A percentile compares a stretch with the other conserved stretches of the same genome.
Conservation (phyloP, 2,888 invertebrate genomes). For the Lordiphosa andalusiaca region DNA sequence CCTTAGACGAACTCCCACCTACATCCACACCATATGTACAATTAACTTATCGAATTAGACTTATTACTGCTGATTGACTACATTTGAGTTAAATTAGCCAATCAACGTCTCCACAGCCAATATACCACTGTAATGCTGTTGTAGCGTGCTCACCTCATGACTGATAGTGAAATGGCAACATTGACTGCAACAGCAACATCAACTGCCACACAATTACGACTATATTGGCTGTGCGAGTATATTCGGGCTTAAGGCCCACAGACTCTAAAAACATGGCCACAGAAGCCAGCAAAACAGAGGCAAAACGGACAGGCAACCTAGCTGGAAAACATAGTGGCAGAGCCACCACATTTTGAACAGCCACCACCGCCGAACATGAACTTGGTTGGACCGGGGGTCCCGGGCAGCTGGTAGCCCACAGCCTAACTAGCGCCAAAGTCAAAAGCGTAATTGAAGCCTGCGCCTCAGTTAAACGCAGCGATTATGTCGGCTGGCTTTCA, state of each 20-base stretch:
- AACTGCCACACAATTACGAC: conserved; percentile 35
- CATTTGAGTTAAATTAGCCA: too few relatives aligned
- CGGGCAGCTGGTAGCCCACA: conserved; percentile 1
- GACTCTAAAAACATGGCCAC: conserved; percentile 30
- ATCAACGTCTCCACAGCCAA: not conserved
- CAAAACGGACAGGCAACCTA: conserved; percentile 4
- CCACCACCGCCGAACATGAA: conserved; percentile 43
- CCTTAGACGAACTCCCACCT: too few relatives aligned
- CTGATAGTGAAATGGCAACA: conserved; percentile 44
- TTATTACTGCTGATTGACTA: too few relatives aligned
- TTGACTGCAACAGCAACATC: conserved; percentile 19
- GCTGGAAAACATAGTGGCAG: conserved; percentile 36
- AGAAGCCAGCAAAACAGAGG: conserved; percentile 30
- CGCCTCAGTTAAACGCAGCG: conserved; percentile 62
- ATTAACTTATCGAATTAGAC: too few relatives aligned
- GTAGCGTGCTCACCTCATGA: conserved; percentile 18
- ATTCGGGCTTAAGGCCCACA: conserved; percentile 28
- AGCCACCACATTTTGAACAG: conserved; percentile 43
- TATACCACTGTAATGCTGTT: not conserved
- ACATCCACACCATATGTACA: too few relatives aligned
- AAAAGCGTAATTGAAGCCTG: conserved; percentile 68
- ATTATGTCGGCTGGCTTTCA: conserved; percentile 64
- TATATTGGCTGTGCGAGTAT: conserved; percentile 13
- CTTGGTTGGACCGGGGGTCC: not conserved
- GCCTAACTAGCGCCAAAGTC: conserved; percentile 41